phyloP scores from a whole-genome alignment of 2,888 invertebrate genomes.

The Falcaria lacertinaria region DNA sequence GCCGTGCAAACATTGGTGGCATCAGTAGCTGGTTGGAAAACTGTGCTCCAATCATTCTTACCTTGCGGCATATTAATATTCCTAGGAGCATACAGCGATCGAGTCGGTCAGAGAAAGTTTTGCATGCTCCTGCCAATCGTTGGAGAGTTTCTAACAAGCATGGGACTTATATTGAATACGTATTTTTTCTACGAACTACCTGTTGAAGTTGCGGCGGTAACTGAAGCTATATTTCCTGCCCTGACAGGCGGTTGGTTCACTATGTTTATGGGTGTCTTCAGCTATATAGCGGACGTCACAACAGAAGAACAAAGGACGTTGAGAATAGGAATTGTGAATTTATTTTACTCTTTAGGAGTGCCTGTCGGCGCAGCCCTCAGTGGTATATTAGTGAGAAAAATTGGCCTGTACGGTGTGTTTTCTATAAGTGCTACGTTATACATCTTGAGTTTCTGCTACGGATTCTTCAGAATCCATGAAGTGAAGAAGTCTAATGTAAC shows the following conservation, averaged over 20 bases:
- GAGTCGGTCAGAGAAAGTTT: constrained; percentile 84
- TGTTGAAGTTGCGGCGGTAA: constrained; percentile 89
- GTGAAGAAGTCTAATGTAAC: constrained; percentile 63
- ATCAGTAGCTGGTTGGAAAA: constrained; percentile 92
- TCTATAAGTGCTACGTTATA: constrained; percentile 87
- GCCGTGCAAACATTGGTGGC: constrained; percentile 87
- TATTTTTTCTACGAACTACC: constrained; percentile 89
- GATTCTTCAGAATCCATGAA: constrained; percentile 85
- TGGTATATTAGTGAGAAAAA: constrained; percentile 86
- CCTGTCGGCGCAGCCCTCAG: constrained; percentile 94
- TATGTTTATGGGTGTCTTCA: constrained; percentile 94
- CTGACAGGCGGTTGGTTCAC: constrained; percentile 93
- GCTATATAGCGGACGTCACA: constrained; percentile 93
- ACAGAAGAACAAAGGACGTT: constrained; percentile 90
- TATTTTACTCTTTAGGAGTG: constrained; percentile 92
- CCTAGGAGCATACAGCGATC: constrained; percentile 88
- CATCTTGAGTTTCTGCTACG: constrained; percentile 86
- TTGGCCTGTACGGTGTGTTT: constrained; percentile 91
- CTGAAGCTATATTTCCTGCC: constrained; percentile 90
- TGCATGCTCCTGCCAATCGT: constrained; percentile 91
- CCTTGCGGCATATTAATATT: constrained; percentile 90
- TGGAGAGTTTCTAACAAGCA: constrained; percentile 88
- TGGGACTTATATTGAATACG: constrained; percentile 88
- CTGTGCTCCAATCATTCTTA: constrained; percentile 88
- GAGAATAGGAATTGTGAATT: constrained; percentile 92